A percentile compares a stretch with the other conserved stretches of the same genome.
phyloP scores from a whole-genome alignment of 2,888 invertebrate genomes.

The Nymphalis polychloros region DNA sequence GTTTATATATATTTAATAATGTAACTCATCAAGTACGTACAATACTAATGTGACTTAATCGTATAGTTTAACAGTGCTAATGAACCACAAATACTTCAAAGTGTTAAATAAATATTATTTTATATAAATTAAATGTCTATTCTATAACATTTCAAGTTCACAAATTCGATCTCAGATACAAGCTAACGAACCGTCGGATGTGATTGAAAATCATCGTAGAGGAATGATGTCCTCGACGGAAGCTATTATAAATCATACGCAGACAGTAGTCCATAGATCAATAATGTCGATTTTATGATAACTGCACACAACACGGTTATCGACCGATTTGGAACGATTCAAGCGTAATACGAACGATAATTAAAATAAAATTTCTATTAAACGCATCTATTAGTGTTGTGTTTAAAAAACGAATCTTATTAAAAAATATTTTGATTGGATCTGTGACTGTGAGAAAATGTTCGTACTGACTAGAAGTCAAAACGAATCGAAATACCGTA shows the following conservation, averaged over 20 bases:
- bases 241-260: slow-evolving; percentile 77
- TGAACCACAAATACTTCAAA: no score
- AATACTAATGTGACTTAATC: no score
- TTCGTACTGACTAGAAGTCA: neutral
- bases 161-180: slow-evolving; percentile 62
- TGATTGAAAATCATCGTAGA: slow-evolving; percentile 80
- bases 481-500: slow-evolving; percentile 5
- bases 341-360: slow-evolving; percentile 45
- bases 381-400: slow-evolving; percentile 56
- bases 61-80: no score
- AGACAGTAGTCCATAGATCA: slow-evolving; percentile 79
- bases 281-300: slow-evolving; percentile 79
- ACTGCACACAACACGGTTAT: slow-evolving; percentile 53
- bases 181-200: slow-evolving; percentile 79
- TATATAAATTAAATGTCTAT: slow-evolving; percentile 41
- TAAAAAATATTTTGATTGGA: slow-evolving; percentile 59
- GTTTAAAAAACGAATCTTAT: slow-evolving; percentile 58
- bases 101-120: no score
- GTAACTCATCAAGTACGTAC: no score
- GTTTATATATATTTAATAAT: no score
- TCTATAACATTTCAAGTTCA: slow-evolving; percentile 48
- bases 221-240: slow-evolving; percentile 79
- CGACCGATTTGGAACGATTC: slow-evolving; percentile 21
- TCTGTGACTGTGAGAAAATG: slow-evolving; percentile 26
- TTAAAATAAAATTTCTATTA: slow-evolving; percentile 66